Conservation (phyloP, 2,888 invertebrate genomes). For the Ornithoptera alexandrae region DNA sequence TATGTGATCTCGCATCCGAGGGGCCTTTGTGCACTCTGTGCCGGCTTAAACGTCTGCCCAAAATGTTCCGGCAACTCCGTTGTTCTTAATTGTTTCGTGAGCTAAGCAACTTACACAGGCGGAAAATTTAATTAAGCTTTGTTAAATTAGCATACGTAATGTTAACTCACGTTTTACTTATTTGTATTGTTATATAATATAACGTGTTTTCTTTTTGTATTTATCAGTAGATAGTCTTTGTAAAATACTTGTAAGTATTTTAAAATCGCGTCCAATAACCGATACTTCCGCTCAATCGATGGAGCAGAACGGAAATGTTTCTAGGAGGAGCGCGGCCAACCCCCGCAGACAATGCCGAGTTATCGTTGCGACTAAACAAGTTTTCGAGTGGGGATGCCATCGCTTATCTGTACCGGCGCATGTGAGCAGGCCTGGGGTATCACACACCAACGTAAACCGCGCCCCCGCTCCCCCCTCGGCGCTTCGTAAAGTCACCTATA, state of each 20-base stretch:
- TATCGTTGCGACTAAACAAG: constrained; percentile 74
- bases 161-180: neutral
- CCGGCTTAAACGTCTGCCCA: constrained; percentile 10
- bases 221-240: neutral
- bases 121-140: constrained; percentile 12
- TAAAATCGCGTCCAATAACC: neutral
- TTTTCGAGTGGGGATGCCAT: constrained; percentile 73
- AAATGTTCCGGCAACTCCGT: constrained; percentile 27
- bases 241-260: neutral
- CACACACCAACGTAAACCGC: constrained; percentile 63
- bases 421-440: constrained; percentile 74
- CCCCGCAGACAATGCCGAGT: constrained; percentile 70
- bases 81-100: constrained; percentile 36
- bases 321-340: constrained; percentile 42
- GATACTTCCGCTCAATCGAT: constrained; percentile 17
- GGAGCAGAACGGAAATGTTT: constrained; percentile 15
- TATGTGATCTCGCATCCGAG: constrained; percentile 47
- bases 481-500: constrained; percentile 62
- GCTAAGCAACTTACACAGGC: constrained; percentile 26
- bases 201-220: neutral
- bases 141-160: neutral
- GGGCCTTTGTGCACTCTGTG: constrained; percentile 37
- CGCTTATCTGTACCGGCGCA: constrained; percentile 75
- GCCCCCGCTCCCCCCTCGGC: constrained; percentile 51
- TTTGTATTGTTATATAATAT: neutral